Evolutionary conservation across 1,140 invertebrate species (phyloP).

Genomic region (Pentalonia nigronervosa): DNA sequence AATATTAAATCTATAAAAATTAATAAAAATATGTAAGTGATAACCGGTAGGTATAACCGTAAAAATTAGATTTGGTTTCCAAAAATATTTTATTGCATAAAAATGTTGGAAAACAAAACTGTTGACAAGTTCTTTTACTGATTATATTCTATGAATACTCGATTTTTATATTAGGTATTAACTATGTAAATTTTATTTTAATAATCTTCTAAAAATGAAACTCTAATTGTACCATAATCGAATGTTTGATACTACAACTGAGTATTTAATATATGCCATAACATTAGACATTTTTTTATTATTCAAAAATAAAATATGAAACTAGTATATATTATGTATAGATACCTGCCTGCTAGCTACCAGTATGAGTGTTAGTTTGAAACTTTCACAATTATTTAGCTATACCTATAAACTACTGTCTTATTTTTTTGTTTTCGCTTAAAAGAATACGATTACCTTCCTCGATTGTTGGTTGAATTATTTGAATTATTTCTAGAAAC

Average conservation of each 20-base stretch:
- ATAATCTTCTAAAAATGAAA: neutral
- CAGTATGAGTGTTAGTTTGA: no score
- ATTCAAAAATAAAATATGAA: no score
- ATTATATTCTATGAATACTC: neutral
- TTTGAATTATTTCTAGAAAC: neutral
- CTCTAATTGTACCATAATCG: neutral
- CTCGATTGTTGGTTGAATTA: neutral
- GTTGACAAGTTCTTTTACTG: no score
- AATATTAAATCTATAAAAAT: neutral
- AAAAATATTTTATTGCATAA: neutral
- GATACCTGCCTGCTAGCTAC: no score
- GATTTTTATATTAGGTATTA: neutral
- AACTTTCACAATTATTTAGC: neutral
- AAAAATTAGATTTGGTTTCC: neutral
- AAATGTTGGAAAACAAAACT: no score
- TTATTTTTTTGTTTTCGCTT: neutral
- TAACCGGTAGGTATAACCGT: neutral
- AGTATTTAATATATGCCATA: no score
- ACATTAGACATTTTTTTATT: no score
- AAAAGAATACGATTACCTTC: neutral
- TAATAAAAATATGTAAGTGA: neutral
- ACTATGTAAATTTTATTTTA: neutral
- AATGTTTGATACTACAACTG: neutral
- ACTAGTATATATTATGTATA: no score
- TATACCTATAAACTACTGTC: no score